phyloP scores from a whole-genome alignment of 2,797 vertebrate species.

The Hapalemur alaotrensis region DNA sequence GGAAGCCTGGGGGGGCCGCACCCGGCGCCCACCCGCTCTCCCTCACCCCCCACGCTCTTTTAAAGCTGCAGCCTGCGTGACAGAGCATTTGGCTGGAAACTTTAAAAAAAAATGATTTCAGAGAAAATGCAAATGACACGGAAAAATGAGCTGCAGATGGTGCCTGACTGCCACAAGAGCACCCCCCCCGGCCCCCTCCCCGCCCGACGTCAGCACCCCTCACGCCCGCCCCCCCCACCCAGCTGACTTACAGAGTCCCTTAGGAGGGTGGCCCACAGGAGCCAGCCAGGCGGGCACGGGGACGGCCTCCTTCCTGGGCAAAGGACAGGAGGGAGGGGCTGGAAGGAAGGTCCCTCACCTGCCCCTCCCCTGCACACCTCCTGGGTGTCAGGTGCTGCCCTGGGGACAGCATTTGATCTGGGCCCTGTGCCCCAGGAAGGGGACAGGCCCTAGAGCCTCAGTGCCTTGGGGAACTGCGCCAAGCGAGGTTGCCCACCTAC shows the following conservation, averaged over 20 bases:
- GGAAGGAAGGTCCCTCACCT: no score
- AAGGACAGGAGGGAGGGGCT: neutral
- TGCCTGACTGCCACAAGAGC: neutral
- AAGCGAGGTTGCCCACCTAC: neutral
- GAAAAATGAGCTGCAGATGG: slow-evolving; percentile 80
- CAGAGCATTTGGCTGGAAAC: neutral
- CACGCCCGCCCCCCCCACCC: neutral
- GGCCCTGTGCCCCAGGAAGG: neutral
- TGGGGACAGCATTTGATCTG: neutral
- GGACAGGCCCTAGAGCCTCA: neutral
- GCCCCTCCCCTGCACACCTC: neutral
- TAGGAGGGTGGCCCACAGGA: neutral
- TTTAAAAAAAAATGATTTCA: slow-evolving; percentile 76
- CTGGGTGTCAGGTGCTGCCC: neutral
- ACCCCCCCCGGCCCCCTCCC: neutral
- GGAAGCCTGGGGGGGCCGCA: neutral
- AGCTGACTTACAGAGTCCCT: neutral
- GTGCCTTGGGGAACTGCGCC: fast-evolving
- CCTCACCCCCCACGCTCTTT: neutral
- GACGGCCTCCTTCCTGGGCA: neutral
- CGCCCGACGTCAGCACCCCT: neutral
- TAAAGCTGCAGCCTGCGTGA: neutral
- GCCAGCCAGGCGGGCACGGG: no score
- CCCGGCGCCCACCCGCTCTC: neutral
- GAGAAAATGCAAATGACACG: slow-evolving; percentile 77